These are phyloP conservation scores for Poecilia latipinna DNA, from an alignment of 2,113 vertebrate genomes.

Conservation along the genomic window DNA sequence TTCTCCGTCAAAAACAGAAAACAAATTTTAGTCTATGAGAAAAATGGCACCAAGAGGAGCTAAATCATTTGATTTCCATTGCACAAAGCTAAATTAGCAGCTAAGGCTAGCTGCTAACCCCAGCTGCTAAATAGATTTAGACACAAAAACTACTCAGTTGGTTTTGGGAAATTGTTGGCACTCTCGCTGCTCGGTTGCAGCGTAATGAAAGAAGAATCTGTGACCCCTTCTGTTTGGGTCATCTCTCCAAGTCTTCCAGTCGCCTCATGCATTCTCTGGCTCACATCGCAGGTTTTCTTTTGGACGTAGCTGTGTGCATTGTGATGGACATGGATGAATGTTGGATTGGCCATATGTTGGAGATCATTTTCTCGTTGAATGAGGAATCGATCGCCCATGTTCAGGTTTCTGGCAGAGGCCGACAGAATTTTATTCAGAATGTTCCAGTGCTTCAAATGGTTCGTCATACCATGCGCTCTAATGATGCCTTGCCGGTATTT, in stretches of 20 bases:
- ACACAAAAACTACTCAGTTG: no score
- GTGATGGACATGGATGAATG: background rate
- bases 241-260: background rate
- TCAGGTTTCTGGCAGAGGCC: background rate
- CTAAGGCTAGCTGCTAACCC: no score
- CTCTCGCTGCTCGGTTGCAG: background rate
- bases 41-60: background rate
- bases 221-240: background rate
- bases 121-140: no score
- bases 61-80: background rate
- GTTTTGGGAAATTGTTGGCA: no score
- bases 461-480: background rate
- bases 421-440: background rate
- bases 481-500: background rate
- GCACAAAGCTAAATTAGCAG: no score
- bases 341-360: no score
- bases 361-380: background rate
- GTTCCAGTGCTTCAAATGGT: background rate
- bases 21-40: background rate
- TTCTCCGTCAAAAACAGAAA: slow-evolving; percentile 1
- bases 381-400: background rate
- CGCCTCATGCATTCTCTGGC: background rate
- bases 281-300: background rate
- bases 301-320: background rate
- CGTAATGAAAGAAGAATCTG: background rate